Percentiles rank a stretch among this genome's conserved stretches.
Conservation (phyloP, 1,140 invertebrate genomes). For the Tetragonula clypearis region DNA sequence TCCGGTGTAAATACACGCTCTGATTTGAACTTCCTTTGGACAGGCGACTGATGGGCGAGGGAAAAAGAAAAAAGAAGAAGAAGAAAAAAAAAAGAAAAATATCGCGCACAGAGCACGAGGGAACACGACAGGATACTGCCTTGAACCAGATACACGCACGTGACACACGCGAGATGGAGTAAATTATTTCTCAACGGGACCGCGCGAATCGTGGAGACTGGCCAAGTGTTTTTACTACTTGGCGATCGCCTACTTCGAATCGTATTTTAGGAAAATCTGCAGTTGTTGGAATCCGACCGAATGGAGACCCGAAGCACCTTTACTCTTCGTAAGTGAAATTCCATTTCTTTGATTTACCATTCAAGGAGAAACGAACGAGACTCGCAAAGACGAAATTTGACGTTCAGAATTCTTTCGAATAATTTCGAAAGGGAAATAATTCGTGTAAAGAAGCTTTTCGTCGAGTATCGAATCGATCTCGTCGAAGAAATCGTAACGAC, state of each 20-base stretch:
- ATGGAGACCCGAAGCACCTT: too few relatives aligned
- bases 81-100: too few relatives aligned
- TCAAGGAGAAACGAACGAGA: neutral
- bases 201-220: neutral
- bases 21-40: too few relatives aligned
- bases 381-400: too few relatives aligned
- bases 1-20: too few relatives aligned
- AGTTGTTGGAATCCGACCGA: neutral
- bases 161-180: neutral
- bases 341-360: neutral
- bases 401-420: too few relatives aligned
- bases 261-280: neutral
- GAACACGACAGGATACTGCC: conserved; percentile 3
- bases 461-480: too few relatives aligned
- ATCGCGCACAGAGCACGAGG: neutral
- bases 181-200: conserved; percentile 1
- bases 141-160: conserved; percentile 41
- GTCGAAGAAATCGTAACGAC: neutral
- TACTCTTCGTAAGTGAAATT: neutral
- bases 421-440: too few relatives aligned
- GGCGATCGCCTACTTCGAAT: neutral
- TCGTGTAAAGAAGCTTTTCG: too few relatives aligned
- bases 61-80: too few relatives aligned
- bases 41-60: too few relatives aligned
- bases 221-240: neutral